Conservation (phyloP, 2,888 invertebrate species). For the Andrena marginata region DNA sequence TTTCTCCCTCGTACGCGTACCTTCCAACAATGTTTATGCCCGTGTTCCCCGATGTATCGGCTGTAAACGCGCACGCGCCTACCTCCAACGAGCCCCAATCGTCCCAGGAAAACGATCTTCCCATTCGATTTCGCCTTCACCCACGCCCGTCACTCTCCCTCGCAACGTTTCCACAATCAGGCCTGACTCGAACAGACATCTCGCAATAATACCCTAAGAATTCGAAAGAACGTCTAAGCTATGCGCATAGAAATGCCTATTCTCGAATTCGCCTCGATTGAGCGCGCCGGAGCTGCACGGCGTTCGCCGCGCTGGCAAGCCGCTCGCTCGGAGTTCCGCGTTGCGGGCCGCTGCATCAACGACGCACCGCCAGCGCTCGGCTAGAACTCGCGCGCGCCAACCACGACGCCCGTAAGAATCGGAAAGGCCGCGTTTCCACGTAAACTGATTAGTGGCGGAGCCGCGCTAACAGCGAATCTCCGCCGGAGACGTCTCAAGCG, state of each 20-base stretch:
- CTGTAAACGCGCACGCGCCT: constrained; percentile 82
- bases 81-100: constrained; percentile 44
- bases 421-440: background rate
- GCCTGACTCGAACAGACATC: too few species aligned
- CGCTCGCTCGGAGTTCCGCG: constrained; percentile 14
- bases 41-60: constrained; percentile 80
- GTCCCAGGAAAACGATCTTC: constrained; percentile 36
- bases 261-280: background rate
- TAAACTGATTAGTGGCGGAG: constrained; percentile 24
- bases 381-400: background rate
- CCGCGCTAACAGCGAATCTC: background rate
- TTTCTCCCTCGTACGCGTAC: constrained; percentile 77
- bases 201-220: too few species aligned
- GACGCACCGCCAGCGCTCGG: background rate
- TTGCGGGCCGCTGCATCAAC: background rate
- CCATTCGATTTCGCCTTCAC: constrained; percentile 65
- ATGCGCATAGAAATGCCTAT: background rate
- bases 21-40: constrained; percentile 82
- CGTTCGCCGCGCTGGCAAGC: constrained; percentile 11
- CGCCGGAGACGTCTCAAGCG: constrained; percentile 41
- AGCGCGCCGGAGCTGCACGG: background rate
- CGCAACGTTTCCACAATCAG: too few species aligned
- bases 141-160: background rate
- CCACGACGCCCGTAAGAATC: background rate
- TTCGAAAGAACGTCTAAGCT: too few species aligned